Evolutionary conservation across 2,113 vertebrate species (phyloP).

Genomic region (Thamnophis sirtalis): DNA sequence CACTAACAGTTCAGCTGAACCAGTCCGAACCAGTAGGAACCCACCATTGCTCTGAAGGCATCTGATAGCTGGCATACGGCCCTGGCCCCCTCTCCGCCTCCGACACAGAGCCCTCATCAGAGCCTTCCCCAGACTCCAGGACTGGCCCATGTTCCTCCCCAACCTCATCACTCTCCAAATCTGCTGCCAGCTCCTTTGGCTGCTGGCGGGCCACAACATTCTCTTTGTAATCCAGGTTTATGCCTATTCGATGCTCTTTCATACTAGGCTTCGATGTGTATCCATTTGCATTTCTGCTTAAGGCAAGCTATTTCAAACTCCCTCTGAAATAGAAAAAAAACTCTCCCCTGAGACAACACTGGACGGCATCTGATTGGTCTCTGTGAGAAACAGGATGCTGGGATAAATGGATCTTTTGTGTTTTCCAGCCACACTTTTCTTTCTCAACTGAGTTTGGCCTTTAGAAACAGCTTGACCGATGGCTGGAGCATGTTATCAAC

Average conservation of each 20-base stretch:
- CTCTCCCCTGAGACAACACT: neutral
- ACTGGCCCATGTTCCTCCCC: too few relatives aligned
- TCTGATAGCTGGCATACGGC: too few relatives aligned
- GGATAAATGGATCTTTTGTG: neutral
- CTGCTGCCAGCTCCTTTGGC: too few relatives aligned
- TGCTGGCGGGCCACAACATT: too few relatives aligned
- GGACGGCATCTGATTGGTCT: neutral
- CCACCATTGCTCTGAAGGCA: too few relatives aligned
- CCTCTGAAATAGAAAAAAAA: neutral
- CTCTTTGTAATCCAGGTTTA: neutral
- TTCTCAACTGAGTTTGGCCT: neutral
- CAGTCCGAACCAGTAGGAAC: too few relatives aligned
- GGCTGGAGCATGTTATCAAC: fast-evolving
- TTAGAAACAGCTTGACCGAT: neutral
- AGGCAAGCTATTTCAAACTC: neutral
- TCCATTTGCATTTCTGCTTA: neutral
- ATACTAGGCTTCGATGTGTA: neutral
- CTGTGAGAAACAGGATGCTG: neutral
- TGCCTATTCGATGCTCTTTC: neutral
- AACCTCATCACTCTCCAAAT: too few relatives aligned
- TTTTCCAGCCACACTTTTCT: neutral
- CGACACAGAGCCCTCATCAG: too few relatives aligned
- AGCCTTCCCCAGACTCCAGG: too few relatives aligned
- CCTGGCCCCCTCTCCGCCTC: too few relatives aligned
- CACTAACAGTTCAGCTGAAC: too few relatives aligned